phyloP scores from a whole-genome alignment of 2,888 invertebrate genomes.

The Caenorhabditis sp. region DNA sequence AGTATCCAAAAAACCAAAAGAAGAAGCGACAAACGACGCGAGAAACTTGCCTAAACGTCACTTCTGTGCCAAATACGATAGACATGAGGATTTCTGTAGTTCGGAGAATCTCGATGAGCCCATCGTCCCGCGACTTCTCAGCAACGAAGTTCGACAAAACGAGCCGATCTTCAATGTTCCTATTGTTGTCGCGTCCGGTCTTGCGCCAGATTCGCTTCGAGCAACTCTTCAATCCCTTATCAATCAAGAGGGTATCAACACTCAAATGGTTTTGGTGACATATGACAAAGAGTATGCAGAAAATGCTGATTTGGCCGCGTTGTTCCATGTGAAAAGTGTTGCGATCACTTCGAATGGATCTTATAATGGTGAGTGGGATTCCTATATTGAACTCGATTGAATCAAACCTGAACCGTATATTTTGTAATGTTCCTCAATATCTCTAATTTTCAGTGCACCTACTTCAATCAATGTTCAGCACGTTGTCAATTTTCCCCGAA shows the following conservation, averaged over 20 bases:
- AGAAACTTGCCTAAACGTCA: slow-evolving; percentile 72
- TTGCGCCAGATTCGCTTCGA: slow-evolving; percentile 71
- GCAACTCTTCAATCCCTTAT: slow-evolving; percentile 74
- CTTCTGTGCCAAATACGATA: slow-evolving; percentile 73
- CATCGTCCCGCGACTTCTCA: slow-evolving; percentile 70
- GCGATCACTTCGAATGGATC: slow-evolving; percentile 69
- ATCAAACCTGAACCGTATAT: no score
- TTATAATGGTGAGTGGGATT: slow-evolving; percentile 65
- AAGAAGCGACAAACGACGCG: slow-evolving; percentile 55
- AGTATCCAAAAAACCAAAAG: slow-evolving; percentile 43
- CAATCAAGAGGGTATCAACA: slow-evolving; percentile 75
- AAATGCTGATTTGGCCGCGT: slow-evolving; percentile 71
- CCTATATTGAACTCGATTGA: no score
- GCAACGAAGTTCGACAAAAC: slow-evolving; percentile 66
- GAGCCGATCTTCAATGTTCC: slow-evolving; percentile 73
- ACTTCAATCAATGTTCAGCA: slow-evolving; percentile 32
- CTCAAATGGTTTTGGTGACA: slow-evolving; percentile 72
- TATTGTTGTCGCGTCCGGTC: slow-evolving; percentile 73
- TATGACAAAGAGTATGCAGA: slow-evolving; percentile 71
- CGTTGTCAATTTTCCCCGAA: slow-evolving; percentile 51
- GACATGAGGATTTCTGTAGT: slow-evolving; percentile 73
- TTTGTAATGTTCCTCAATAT: background rate
- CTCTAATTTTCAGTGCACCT: slow-evolving; percentile 30
- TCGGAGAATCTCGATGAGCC: slow-evolving; percentile 71
- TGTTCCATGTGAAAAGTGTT: slow-evolving; percentile 72